These are phyloP conservation scores for Loxodonta africana DNA, from an alignment of 2,113 vertebrate genomes.

Conservation along the genomic window DNA sequence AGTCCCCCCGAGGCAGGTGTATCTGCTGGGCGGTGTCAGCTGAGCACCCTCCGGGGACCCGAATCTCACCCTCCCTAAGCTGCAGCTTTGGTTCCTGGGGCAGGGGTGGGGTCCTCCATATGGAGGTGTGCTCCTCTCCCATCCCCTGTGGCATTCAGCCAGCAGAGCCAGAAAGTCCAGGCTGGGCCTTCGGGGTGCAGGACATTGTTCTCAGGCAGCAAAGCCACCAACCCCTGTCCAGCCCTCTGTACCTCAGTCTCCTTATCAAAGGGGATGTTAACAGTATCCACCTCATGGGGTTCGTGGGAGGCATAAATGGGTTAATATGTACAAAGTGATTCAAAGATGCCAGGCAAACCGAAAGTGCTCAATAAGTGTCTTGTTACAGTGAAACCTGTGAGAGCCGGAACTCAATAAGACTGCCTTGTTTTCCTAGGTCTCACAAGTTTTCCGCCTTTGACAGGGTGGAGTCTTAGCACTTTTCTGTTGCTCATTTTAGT, in stretches of 20 bases:
- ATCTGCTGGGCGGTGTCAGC: not conserved
- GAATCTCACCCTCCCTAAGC: not conserved
- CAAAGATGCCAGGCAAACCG: not conserved
- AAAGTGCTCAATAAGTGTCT: not conserved
- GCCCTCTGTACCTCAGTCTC: not conserved
- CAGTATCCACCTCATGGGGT: not conserved
- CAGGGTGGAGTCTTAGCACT: not conserved
- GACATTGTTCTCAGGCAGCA: not conserved
- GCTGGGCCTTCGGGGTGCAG: not conserved
- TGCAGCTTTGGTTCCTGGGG: not conserved
- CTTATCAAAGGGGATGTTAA: not conserved
- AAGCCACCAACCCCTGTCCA: not conserved
- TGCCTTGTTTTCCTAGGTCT: not conserved
- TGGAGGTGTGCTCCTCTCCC: not conserved
- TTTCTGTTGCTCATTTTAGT: not conserved
- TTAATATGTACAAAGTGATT: not conserved
- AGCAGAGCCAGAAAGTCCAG: not conserved
- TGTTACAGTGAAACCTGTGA: not conserved
- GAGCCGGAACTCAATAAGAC: not conserved
- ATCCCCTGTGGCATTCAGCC: not conserved
- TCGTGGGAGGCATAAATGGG: not conserved
- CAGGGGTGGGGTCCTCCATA: not conserved
- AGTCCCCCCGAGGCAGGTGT: constrained; percentile 23
- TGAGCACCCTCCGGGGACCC: not conserved
- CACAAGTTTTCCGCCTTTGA: not conserved